Conservation (phyloP, 1,140 invertebrate species). For the Chymomyza costata region DNA sequence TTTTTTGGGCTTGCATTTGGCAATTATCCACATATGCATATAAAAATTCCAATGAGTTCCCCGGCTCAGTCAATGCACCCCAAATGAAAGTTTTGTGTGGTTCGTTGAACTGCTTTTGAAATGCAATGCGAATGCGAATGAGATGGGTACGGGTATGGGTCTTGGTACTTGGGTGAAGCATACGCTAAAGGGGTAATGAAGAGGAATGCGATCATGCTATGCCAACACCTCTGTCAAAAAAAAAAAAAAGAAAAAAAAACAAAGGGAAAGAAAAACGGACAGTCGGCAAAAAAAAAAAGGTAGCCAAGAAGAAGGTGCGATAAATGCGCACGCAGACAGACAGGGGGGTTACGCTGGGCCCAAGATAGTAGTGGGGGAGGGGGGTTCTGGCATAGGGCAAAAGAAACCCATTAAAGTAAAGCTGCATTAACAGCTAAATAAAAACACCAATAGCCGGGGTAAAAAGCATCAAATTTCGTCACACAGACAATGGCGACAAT, state of each 20-base stretch:
- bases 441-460: slow-evolving; percentile 33
- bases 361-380: no score
- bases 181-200: no score
- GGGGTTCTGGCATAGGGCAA: no score
- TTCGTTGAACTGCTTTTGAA: no score
- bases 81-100: slow-evolving; percentile 12
- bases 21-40: no score
- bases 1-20: no score
- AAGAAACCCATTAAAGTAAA: slow-evolving; percentile 64
- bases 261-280: slow-evolving; percentile 40
- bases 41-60: no score
- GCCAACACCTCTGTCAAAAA: slow-evolving; percentile 57
- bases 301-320: slow-evolving; percentile 22
- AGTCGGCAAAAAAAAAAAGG: slow-evolving; percentile 39
- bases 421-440: slow-evolving; percentile 63
- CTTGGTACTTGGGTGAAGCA: no score
- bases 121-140: no score
- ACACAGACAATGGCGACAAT: slow-evolving; percentile 35
- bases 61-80: slow-evolving; percentile 12
- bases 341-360: no score
- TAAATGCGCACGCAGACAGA: no score
- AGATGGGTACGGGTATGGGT: background rate
- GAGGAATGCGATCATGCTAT: no score
- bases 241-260: background rate
- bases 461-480: slow-evolving; percentile 53